These are phyloP conservation scores for Eurystomus gularis DNA, from an alignment of 2,113 vertebrate species.

Conservation along the genomic window DNA sequence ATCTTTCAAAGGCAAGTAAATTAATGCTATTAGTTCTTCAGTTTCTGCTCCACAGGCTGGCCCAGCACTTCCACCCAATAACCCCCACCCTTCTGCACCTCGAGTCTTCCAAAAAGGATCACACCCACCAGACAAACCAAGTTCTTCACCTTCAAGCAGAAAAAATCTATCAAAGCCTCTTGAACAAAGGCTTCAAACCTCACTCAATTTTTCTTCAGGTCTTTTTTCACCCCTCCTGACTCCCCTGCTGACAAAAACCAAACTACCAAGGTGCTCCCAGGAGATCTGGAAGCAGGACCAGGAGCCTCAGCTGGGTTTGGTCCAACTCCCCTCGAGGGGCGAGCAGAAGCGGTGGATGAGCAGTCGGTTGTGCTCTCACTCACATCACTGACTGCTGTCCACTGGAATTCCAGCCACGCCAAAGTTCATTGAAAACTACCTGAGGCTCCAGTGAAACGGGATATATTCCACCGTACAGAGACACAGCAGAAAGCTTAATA, in stretches of 20 bases:
- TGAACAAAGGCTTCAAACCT: not conserved
- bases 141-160: not conserved
- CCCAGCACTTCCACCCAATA: not conserved
- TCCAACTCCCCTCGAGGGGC: rapidly evolving
- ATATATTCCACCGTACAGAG: not conserved
- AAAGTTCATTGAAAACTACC: not conserved
- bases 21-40: not conserved
- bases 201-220: not conserved
- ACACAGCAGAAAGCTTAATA: not conserved
- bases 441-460: not conserved
- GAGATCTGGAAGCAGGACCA: not conserved
- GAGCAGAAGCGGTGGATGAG: no score
- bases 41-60: not conserved
- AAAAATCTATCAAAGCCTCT: not conserved
- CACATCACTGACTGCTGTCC: not conserved
- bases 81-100: not conserved
- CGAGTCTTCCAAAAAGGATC: not conserved
- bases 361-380: rapidly evolving
- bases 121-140: not conserved
- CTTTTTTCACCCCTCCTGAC: not conserved
- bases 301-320: not conserved
- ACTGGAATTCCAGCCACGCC: not conserved
- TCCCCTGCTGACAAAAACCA: not conserved
- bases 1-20: not conserved
- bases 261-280: not conserved